A percentile compares a stretch with the other conserved stretches of the same genome.
Conservation (phyloP, 2,888 invertebrate genomes). For the Dione vanillae region DNA sequence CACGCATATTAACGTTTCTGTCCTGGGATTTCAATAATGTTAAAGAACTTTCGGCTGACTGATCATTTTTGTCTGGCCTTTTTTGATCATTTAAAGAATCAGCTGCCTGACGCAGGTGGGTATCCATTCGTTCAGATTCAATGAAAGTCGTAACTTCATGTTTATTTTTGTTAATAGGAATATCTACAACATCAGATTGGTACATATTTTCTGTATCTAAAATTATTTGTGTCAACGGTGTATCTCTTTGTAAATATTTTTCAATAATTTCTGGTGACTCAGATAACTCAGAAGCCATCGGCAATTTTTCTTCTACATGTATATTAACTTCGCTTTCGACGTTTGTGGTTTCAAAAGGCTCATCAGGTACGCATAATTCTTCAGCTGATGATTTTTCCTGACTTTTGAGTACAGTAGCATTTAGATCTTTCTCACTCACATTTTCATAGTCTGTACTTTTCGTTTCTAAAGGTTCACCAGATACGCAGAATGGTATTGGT, state of each 20-base stretch:
- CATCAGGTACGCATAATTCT: constrained; percentile 47
- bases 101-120: constrained; percentile 53
- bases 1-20: background rate
- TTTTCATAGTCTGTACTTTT: constrained; percentile 59
- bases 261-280: background rate
- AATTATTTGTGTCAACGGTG: constrained; percentile 23
- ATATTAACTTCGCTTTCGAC: constrained; percentile 58
- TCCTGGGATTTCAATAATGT: constrained; percentile 54
- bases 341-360: constrained; percentile 53
- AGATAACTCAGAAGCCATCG: constrained; percentile 61
- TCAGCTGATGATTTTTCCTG: background rate
- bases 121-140: constrained; percentile 67
- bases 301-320: constrained; percentile 50
- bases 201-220: background rate
- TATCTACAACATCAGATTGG: constrained; percentile 28
- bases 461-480: constrained; percentile 58
- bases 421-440: constrained; percentile 51
- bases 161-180: constrained; percentile 50
- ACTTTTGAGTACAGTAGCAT: constrained; percentile 58
- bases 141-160: constrained; percentile 62
- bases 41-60: constrained; percentile 27
- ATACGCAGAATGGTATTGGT: constrained; percentile 16
- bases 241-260: constrained; percentile 42
- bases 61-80: background rate
- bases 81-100: background rate